Evolutionary conservation across 2,113 vertebrate species (phyloP), one percentile per base, ranked within the genome.

Genomic region (Platichthys flesus): DNA sequence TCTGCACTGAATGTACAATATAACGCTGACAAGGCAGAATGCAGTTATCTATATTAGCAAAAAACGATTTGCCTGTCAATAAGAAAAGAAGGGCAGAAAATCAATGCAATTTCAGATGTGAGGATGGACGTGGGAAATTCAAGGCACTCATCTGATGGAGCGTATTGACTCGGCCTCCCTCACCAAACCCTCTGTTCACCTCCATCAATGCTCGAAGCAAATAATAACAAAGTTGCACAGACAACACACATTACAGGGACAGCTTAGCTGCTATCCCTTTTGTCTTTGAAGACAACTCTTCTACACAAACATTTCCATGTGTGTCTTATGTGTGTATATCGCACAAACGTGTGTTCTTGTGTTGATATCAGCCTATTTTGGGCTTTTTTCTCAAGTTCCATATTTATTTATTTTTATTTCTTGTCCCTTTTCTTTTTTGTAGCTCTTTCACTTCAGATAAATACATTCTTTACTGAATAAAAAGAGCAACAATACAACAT

Each of bases 181-280:
- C 54, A 51, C 54, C 75, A 70, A 60, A 23, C 45, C 47, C 57
- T 54, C 59, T 72, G 63, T 51, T 80, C 71, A 72, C 54, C 56
- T 73, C 76, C 59, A 69, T 56, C 47, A 52, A 3, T 20, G 3
- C 62, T 18, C 45, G 60, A 21, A 31, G 8, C 23, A 18, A 54
- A 54, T 21, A 54, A 54, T 56, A 9, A 60, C 66, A 49, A n/a
- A 51, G 20, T 64, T 20, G 9, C 9, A 24, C 71, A 64, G 9
- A 71, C 37, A 21, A 31, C 71, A 45, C n/a, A 15, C 24, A 18
- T 40, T 58, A n/a, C 20, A 26, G 58, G 23, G 28, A 24, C 4
- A 55, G 15, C 24, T 26, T 5, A 15, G 3, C 23, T 54, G 23
- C 35, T 28, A 1, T 56, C 35, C 31, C 12, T 15, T 47, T 69